These are phyloP conservation scores for Poecilobothrus nobilitatus DNA, from an alignment of 2,888 invertebrate genomes.

Conservation along the genomic window DNA sequence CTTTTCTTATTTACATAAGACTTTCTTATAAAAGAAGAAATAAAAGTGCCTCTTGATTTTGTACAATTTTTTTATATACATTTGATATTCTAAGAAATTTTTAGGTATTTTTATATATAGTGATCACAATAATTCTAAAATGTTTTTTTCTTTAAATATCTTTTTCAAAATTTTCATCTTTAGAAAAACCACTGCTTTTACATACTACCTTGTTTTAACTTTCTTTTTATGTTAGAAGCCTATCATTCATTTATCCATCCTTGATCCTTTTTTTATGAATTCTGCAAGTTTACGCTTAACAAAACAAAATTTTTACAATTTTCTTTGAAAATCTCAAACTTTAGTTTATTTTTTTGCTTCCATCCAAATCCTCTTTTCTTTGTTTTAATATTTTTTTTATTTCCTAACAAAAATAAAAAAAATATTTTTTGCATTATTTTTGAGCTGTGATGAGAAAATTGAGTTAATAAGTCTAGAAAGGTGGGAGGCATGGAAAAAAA, in stretches of 20 bases:
- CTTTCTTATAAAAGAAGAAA: too few species aligned
- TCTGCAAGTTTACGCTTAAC: constrained; percentile 8
- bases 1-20: too few species aligned
- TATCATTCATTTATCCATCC: constrained; percentile 9
- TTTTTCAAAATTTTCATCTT: too few species aligned
- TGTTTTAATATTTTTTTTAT: neutral
- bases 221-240: neutral
- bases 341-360: neutral
- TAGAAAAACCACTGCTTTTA: too few species aligned
- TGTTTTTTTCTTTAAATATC: too few species aligned
- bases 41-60: too few species aligned
- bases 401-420: neutral
- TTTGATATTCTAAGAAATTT: too few species aligned
- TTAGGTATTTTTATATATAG: too few species aligned
- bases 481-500: neutral
- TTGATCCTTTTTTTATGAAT: constrained; percentile 12
- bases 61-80: too few species aligned
- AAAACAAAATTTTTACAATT: neutral
- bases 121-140: too few species aligned
- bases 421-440: neutral
- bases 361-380: neutral
- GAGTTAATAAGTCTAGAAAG: constrained; percentile 11
- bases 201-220: neutral
- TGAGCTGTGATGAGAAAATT: constrained; percentile 12
- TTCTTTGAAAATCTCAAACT: neutral